Evolutionary conservation across 92 coral and sea anemone genomes (phyloP).

Genomic region (Parazoanthus atlanticus): DNA sequence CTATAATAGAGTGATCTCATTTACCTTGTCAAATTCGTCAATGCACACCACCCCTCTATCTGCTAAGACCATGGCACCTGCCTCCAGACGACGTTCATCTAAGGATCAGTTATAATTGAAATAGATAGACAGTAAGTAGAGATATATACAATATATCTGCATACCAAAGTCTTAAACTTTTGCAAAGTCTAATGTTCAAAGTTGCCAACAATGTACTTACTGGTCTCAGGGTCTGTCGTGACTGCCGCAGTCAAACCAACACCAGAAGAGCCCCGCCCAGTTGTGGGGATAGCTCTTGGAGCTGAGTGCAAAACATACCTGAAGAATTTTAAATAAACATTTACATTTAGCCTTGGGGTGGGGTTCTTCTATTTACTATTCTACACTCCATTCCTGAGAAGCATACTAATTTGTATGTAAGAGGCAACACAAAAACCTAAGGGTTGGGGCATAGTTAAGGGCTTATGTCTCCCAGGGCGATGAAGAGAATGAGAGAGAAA

Average conservation of each 20-base stretch:
- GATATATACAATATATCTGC: too few species aligned
- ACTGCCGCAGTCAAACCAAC: conserved; percentile 99
- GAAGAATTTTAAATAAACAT: neutral
- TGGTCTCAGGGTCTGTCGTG: conserved; percentile 96
- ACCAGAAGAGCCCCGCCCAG: conserved; percentile 99
- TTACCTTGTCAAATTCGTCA: conserved; percentile 97
- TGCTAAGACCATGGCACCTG: conserved; percentile 98
- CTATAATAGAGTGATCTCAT: neutral
- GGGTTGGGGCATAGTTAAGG: too few species aligned
- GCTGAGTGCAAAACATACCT: conserved; percentile 97
- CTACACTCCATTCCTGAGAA: too few species aligned
- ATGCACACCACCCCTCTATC: conserved; percentile 97
- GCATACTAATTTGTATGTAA: too few species aligned
- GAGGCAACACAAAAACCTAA: too few species aligned
- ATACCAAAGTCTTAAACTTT: neutral
- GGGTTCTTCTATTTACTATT: too few species aligned
- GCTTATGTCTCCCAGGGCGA: too few species aligned
- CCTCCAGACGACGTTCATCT: conserved; percentile 94
- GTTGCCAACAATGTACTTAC: conserved; percentile 43
- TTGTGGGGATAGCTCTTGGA: conserved; percentile 96
- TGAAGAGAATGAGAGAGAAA: too few species aligned
- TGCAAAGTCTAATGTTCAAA: neutral
- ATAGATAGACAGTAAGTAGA: neutral
- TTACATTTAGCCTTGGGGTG: neutral
- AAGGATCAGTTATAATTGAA: conserved; percentile 5